Conservation (phyloP, 2,113 vertebrate species). For the Eurystomus gularis region DNA sequence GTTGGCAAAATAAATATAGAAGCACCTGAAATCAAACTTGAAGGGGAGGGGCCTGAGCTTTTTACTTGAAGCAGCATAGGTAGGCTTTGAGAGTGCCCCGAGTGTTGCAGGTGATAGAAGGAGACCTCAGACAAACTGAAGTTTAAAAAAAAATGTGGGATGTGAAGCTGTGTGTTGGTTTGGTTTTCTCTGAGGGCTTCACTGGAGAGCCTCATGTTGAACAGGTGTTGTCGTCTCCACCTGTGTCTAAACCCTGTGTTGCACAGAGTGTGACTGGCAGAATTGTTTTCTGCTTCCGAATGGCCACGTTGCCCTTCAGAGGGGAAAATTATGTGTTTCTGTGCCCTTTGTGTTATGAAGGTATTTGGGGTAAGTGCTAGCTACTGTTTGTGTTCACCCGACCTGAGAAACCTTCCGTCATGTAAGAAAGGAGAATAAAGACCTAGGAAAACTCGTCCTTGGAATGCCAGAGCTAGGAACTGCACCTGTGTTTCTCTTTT, state of each 20-base stretch:
- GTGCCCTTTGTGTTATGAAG: rapidly evolving
- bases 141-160: not conserved
- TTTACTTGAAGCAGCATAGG: rapidly evolving
- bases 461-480: rapidly evolving
- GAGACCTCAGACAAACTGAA: rapidly evolving
- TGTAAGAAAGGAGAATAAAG: not conserved
- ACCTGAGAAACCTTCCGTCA: not conserved
- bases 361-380: not conserved
- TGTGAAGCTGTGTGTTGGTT: rapidly evolving
- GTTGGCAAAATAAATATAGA: not conserved
- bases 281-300: not conserved
- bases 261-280: no score
- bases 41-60: not conserved
- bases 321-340: not conserved
- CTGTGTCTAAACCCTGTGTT: not conserved
- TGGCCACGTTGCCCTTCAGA: not conserved
- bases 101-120: not conserved
- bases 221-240: not conserved
- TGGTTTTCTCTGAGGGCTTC: not conserved
- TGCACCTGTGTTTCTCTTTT: not conserved
- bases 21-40: not conserved
- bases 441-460: not conserved
- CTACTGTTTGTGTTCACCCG: rapidly evolving
- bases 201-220: rapidly evolving
- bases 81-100: not conserved